phyloP scores from a whole-genome alignment of 2,888 invertebrate species.

The Ephialtes manifestator region DNA sequence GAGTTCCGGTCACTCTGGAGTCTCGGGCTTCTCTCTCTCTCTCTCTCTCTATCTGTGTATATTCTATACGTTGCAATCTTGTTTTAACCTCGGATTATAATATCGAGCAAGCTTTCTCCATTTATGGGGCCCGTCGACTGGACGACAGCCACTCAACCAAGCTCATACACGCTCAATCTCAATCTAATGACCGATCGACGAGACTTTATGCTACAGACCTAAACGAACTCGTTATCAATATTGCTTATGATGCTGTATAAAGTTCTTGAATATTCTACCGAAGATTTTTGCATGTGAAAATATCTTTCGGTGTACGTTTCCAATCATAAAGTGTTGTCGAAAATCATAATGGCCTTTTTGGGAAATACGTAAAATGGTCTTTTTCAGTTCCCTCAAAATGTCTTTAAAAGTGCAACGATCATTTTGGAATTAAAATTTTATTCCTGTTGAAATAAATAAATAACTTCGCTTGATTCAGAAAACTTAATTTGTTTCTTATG shows the following conservation, averaged over 20 bases:
- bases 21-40: conserved; percentile 1
- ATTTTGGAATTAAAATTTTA: too few species aligned
- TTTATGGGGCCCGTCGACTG: conserved; percentile 67
- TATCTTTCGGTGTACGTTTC: background rate
- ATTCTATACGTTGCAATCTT: conserved; percentile 40
- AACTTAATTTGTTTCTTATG: too few species aligned
- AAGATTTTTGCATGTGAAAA: background rate
- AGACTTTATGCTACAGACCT: conserved; percentile 44
- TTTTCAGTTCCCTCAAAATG: too few species aligned
- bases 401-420: background rate
- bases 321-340: background rate
- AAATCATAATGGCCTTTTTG: too few species aligned
- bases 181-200: conserved; percentile 66
- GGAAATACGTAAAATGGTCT: too few species aligned
- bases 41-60: too few species aligned
- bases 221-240: conserved; percentile 5
- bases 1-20: conserved; percentile 32
- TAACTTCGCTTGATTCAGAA: too few species aligned
- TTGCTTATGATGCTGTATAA: conserved; percentile 4
- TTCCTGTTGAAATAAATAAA: too few species aligned
- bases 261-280: background rate
- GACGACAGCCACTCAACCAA: conserved; percentile 52
- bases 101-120: conserved; percentile 69
- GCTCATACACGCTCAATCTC: conserved; percentile 45
- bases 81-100: conserved; percentile 65